Evolutionary conservation across 2,113 vertebrate species (phyloP).

Genomic region (Laticauda colubrina): DNA sequence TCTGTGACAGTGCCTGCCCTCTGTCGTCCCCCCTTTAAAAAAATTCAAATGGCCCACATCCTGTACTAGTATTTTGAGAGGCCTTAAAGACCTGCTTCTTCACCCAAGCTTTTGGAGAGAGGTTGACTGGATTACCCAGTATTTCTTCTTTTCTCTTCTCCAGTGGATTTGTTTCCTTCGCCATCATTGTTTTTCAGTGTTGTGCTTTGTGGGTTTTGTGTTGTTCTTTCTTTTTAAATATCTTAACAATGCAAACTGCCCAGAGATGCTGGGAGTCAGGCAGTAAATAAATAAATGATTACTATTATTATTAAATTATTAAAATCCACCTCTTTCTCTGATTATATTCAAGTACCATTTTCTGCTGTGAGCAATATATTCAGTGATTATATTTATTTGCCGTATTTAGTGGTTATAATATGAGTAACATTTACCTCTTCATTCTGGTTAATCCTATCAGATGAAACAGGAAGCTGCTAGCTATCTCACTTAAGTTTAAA

Average conservation of each 20-base stretch:
- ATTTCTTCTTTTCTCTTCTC: background rate
- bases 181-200: background rate
- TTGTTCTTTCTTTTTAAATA: background rate
- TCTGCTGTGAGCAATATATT: background rate
- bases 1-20: background rate
- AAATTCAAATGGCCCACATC: background rate
- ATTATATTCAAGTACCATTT: background rate
- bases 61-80: background rate
- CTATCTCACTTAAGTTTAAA: background rate
- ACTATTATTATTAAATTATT: background rate
- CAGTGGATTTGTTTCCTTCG: background rate
- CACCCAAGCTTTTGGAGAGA: background rate
- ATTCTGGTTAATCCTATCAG: background rate
- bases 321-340: background rate
- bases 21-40: rapidly evolving
- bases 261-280: background rate
- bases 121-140: background rate
- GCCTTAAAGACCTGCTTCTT: too few relatives aligned
- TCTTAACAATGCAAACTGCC: background rate
- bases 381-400: background rate
- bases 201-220: background rate
- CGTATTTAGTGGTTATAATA: background rate
- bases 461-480: background rate
- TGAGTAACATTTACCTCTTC: background rate
- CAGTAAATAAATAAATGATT: background rate